phyloP scores from a whole-genome alignment of 2,113 vertebrate genomes.

The Lonchura striata region DNA sequence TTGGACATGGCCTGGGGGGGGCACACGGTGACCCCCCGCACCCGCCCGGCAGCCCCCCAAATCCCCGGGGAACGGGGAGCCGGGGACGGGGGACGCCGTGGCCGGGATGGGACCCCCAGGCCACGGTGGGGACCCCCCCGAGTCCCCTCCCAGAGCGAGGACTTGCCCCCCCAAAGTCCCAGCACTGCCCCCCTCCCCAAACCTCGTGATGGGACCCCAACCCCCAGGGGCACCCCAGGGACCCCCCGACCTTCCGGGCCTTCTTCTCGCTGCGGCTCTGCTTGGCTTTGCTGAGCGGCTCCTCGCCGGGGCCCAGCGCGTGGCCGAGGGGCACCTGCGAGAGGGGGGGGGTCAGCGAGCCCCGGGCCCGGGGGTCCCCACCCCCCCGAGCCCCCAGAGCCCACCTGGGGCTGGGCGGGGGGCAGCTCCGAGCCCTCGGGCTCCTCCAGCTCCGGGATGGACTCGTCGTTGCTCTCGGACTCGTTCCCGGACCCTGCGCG shows the following conservation, averaged over 20 bases:
- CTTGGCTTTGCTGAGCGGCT: slow-evolving; percentile 86
- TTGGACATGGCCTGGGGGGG: slow-evolving; percentile 91
- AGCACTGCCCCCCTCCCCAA: not conserved
- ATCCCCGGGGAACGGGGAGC: accelerated
- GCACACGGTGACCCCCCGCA: not conserved
- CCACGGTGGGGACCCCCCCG: not conserved
- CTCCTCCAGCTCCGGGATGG: slow-evolving; percentile 87
- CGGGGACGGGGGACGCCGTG: accelerated
- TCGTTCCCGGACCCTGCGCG: slow-evolving; percentile 80
- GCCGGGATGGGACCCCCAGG: not conserved
- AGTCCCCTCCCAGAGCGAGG: no score
- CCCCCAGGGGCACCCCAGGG: not conserved
- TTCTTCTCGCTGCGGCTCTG: slow-evolving; percentile 98
- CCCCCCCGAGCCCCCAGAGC: accelerated
- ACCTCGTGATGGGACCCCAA: not conserved
- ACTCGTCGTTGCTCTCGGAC: slow-evolving; percentile 87
- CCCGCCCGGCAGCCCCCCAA: accelerated
- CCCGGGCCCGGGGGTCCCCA: not conserved
- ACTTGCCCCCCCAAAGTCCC: not conserved
- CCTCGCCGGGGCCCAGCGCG: slow-evolving; percentile 79
- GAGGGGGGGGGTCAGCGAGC: not conserved
- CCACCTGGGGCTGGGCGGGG: slow-evolving; percentile 79
- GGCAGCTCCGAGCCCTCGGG: slow-evolving; percentile 69
- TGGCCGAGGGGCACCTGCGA: slow-evolving; percentile 69
- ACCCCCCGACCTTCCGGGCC: slow-evolving; percentile 84